Base-by-base conservation (phyloP, 2,797 vertebrate species). In the Eulemur coronatus region DNA sequence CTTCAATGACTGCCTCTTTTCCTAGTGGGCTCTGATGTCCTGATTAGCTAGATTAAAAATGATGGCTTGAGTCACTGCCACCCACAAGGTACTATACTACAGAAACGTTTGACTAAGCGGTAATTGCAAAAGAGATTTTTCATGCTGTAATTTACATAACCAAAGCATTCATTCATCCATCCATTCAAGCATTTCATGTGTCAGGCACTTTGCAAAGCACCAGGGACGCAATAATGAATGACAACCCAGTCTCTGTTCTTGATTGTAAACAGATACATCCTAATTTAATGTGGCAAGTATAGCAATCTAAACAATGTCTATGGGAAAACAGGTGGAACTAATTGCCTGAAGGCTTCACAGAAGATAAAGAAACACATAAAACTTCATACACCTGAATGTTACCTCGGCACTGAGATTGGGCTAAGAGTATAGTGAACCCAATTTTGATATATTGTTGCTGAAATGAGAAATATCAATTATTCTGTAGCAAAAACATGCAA, bases 351-450 rank as follows among this genome's bases (percentile, higher is more conserved):
- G 26, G 78, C 38, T 28, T 80, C 65, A 48, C 13, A n/a, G 35
- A 28, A 48, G 20, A 35, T 33, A 1, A 52, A 18, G 14, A 12
- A 12, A 38, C 55, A 12, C 2, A 30, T 9, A 65, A 38, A 22
- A 20, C n/a, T 10, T n/a, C n/a, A 22, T 14, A 15, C 9, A 43
- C 41, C 72, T 17, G 5, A 43, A 30, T 1, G n/a, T 11, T 28
- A 12, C 28, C 43, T 18, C 7, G 2, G 67, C 48, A 35, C 13
- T 2, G 35, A 41, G 28, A 30, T 52, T n/a, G 65, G 15, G 38
- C 59, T 11, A 46, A 67, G 5, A 4, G 26, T 70, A 57, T 0
- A 46, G 20, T 5, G 2, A 12, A 18, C 0, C 11, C 11, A 9
- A 14, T 15, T 12, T 11, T 13, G 28, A 38, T 1, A 14, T 8